Percentiles rank a stretch among this genome's conserved stretches.
Evolutionary conservation across 2,113 vertebrate genomes (phyloP).

Genomic region (Penelope pileata): DNA sequence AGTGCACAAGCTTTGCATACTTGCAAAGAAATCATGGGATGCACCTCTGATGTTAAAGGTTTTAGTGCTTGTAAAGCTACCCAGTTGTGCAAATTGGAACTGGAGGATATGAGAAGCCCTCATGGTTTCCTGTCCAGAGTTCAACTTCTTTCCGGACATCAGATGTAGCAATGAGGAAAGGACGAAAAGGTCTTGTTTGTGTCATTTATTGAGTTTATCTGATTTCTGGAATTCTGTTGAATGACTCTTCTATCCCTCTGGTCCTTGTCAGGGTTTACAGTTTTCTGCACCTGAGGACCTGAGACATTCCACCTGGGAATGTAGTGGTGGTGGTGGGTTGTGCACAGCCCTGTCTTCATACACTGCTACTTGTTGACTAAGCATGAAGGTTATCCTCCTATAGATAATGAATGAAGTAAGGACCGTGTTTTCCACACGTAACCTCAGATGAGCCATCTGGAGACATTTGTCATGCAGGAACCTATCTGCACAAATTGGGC

Average conservation of each 20-base stretch:
- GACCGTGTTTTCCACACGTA: rapidly evolving
- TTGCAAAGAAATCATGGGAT: background rate
- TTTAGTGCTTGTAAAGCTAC: background rate
- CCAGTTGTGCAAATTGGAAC: background rate
- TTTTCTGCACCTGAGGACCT: background rate
- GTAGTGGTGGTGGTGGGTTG: background rate
- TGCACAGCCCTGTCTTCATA: background rate
- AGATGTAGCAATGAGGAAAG: background rate
- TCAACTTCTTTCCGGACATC: background rate
- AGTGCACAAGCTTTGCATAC: background rate
- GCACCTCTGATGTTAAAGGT: background rate
- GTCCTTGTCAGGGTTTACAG: background rate
- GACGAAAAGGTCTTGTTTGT: background rate
- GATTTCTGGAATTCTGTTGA: background rate
- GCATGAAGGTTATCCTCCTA: background rate
- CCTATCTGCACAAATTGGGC: background rate
- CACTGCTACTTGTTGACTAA: background rate
- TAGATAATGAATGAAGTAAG: background rate
- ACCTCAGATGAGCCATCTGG: background rate
- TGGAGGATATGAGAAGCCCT: background rate
- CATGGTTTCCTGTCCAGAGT: background rate
- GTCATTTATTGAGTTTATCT: background rate
- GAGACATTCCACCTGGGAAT: background rate
- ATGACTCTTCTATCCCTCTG: background rate
- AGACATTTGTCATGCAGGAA: background rate